Evolutionary conservation across 2,113 vertebrate genomes (phyloP).

Genomic region (Lagopus muta): DNA sequence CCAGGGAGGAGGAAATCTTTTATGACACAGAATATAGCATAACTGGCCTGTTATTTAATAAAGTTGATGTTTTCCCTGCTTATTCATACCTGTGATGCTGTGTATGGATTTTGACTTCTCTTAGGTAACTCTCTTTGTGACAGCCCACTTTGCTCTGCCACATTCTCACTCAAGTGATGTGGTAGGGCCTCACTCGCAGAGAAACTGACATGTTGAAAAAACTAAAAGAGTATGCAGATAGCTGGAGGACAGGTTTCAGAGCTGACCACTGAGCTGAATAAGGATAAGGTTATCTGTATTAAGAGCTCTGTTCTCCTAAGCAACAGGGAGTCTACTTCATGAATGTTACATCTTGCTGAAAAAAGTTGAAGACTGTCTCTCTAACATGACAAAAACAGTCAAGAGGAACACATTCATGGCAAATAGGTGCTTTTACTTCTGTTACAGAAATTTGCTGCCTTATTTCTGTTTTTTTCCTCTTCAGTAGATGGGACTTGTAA

Average conservation of each 20-base stretch:
- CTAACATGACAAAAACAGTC: background rate
- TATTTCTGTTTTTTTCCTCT: background rate
- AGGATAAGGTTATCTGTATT: fast-evolving
- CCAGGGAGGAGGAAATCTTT: background rate
- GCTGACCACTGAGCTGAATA: background rate
- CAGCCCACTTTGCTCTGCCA: fast-evolving
- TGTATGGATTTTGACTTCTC: fast-evolving
- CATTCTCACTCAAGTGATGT: fast-evolving
- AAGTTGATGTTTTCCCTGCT: background rate
- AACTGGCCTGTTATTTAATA: fast-evolving
- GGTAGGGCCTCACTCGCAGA: background rate
- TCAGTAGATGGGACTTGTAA: background rate
- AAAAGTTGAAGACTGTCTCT: background rate
- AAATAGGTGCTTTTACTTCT: background rate
- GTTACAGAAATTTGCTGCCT: background rate
- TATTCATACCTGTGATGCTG: no score
- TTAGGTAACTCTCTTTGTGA: background rate
- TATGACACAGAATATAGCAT: background rate
- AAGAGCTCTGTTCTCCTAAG: background rate
- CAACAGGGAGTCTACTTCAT: background rate
- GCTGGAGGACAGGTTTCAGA: background rate
- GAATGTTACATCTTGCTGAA: background rate
- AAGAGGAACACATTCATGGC: background rate
- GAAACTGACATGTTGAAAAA: background rate
- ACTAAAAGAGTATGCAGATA: background rate